A percentile compares a stretch with the other conserved stretches of the same genome.
These are phyloP conservation scores for Muricea muricata DNA, from an alignment of 92 coral and sea anemone species.

Conservation along the genomic window DNA sequence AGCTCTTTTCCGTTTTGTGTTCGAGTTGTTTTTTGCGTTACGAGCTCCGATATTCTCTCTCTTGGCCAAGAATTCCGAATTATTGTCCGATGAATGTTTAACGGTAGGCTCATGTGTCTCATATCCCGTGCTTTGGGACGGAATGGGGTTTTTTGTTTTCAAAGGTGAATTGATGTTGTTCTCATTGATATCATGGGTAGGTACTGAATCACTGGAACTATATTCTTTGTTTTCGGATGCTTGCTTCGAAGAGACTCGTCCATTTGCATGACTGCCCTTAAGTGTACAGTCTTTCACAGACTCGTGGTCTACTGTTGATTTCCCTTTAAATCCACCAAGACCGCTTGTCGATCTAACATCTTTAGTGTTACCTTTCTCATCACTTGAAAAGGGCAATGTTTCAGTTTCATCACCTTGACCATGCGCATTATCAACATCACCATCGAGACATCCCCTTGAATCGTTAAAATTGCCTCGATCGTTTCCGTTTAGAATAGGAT, in stretches of 20 bases:
- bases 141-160: background rate
- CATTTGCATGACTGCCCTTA: background rate
- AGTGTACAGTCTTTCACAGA: background rate
- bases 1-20: background rate
- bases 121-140: background rate
- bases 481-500: background rate
- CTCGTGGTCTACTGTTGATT: background rate
- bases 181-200: no score
- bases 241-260: no score
- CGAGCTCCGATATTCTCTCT: background rate
- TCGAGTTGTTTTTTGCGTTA: background rate
- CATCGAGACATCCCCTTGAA: background rate
- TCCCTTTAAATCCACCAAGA: background rate
- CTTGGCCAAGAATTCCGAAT: no score
- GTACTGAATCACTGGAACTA: no score
- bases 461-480: background rate
- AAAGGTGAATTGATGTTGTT: background rate
- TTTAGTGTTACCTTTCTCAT: background rate
- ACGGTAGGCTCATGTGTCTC: no score
- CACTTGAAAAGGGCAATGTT: background rate
- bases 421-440: background rate
- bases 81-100: no score
- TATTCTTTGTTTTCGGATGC: no score
- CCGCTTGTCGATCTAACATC: background rate
- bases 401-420: background rate